These are phyloP conservation scores for Lithobates sylvaticus DNA, from an alignment of 2,797 vertebrate species.

Conservation along the genomic window DNA sequence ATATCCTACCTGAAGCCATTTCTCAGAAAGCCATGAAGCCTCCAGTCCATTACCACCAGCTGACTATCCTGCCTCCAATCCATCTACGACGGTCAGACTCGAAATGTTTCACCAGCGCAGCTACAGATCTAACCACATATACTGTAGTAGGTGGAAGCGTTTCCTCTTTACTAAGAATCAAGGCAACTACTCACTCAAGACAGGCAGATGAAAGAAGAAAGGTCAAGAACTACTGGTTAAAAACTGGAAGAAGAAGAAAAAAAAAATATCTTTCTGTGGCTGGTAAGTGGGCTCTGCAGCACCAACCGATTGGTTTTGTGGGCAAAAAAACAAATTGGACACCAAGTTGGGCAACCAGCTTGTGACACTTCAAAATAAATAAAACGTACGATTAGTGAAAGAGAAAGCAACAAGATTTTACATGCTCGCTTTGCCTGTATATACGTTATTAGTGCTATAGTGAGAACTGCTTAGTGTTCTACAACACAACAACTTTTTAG, in stretches of 20 bases:
- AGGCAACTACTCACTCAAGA: slow-evolving; percentile 42
- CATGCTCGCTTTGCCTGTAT: no score
- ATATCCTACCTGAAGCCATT: slow-evolving; percentile 68
- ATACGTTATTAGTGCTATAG: no score
- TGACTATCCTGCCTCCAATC: slow-evolving; percentile 31
- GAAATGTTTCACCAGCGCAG: slow-evolving; percentile 27
- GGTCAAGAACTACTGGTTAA: slow-evolving; percentile 9
- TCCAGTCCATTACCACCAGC: slow-evolving; percentile 63
- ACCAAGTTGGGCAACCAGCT: no score
- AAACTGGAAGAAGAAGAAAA: neutral
- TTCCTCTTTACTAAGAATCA: slow-evolving; percentile 61
- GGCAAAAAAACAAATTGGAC: no score
- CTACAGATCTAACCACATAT: slow-evolving; percentile 55
- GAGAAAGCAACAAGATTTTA: no score
- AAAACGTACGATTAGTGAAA: no score
- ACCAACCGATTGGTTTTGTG: neutral
- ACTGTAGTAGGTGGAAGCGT: slow-evolving; percentile 54
- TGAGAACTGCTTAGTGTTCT: no score
- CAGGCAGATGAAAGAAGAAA: slow-evolving; percentile 29
- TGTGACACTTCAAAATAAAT: no score
- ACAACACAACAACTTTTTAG: no score
- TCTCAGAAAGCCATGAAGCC: slow-evolving; percentile 69
- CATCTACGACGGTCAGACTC: slow-evolving; percentile 46
- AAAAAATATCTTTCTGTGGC: neutral
- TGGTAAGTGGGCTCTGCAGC: slow-evolving; percentile 3